Percentiles rank a stretch among this genome's conserved stretches.
Conservation (phyloP, 2,888 invertebrate species). For the Cephus rjabovi region DNA sequence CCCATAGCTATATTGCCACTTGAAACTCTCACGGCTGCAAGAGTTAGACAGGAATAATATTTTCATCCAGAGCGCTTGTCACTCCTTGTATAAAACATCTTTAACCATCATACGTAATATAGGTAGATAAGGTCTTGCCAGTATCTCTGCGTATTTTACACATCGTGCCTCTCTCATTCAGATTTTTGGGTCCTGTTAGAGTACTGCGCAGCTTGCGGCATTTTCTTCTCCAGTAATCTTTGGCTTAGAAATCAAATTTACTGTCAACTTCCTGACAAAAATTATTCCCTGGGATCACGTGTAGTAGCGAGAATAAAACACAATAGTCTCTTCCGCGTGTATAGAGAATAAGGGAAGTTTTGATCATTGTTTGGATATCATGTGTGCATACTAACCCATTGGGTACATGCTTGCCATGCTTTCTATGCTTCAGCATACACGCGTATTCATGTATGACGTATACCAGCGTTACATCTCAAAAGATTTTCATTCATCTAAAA, state of each 20-base stretch:
- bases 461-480: not conserved
- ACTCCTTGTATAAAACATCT: not conserved
- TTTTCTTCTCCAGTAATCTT: not conserved
- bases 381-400: not conserved
- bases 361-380: not conserved
- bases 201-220: not conserved
- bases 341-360: not conserved
- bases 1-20: conserved; percentile 13
- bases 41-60: not conserved
- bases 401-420: not conserved
- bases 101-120: not conserved
- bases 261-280: not conserved
- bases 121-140: not conserved
- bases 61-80: not conserved
- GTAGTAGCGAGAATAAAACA: not conserved
- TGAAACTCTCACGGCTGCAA: not conserved
- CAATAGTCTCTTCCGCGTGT: not conserved
- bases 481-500: not conserved
- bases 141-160: not conserved
- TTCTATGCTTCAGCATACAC: not conserved
- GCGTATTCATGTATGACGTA: not conserved
- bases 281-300: not conserved
- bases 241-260: not conserved
- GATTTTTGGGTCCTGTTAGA: not conserved
- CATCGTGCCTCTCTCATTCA: not conserved